Evolutionary conservation across 2,888 invertebrate species (phyloP), one percentile per base, ranked within the genome.

Genomic region (Drosophila aldrichi): DNA sequence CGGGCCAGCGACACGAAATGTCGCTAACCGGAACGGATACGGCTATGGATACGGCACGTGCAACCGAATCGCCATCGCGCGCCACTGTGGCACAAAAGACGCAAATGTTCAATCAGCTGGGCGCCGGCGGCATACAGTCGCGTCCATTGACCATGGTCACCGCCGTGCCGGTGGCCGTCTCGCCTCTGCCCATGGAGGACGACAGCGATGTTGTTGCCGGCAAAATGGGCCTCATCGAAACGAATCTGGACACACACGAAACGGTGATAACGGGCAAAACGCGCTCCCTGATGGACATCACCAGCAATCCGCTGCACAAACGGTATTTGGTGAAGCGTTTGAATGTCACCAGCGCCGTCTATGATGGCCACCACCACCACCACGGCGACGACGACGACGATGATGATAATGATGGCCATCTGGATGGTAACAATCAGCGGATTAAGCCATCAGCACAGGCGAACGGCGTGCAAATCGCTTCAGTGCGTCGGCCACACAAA

Each of bases 161-260:
- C 14, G 81, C 78, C n/a, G 78, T 84, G 25, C 80, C 81, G 68
- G 80, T 81, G 34, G 67, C 63, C 8, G 77, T 82, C 5, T 65
- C 74, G 2, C 79, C 81, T 1, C 69, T 75, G 12, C 79, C 81
- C 1, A 70, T 75, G 12, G 64, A 71, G 8, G 66, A 73, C 12
- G 76, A 71, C n/a, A 18, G 18, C 43, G 55, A 43, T 20, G 41
- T 10, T 2, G 29, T 5, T 3, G 20, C 7, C 48, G 74, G 74
- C 5, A 92, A 92, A 89, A 95, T 95, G 94, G 97, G 97, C 93
- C 95, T 97, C 94, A 96, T 97, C 94, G 97, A 97, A 95, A 97
- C 97, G 89, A 97, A 97, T 94, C 95, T 97, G 94, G 97, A 97
- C 94, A 96, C 96, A 92, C 95, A 94, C 93, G 95, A 94, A 93